phyloP scores from a whole-genome alignment of 2,797 vertebrate genomes.

The Tiaroga cobitis region DNA sequence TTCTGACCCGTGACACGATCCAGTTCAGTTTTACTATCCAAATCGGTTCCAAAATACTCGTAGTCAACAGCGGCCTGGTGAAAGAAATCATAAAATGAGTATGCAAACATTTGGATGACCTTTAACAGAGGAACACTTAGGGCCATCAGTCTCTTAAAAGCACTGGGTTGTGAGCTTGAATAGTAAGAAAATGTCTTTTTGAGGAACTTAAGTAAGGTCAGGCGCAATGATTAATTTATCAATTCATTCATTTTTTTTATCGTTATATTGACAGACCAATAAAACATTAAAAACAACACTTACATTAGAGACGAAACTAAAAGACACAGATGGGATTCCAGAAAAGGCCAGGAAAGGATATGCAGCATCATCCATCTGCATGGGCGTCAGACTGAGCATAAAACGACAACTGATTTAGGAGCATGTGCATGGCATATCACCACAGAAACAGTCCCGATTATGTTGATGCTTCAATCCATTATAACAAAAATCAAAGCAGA shows the following conservation, averaged over 20 bases:
- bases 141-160: not conserved
- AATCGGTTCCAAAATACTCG: constrained; percentile 77
- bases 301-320: constrained; percentile 80
- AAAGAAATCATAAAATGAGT: not conserved
- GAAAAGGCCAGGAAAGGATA: constrained; percentile 89
- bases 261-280: too few species aligned
- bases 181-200: not conserved
- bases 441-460: not conserved
- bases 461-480: not conserved
- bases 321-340: constrained; percentile 92
- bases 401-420: not conserved
- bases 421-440: not conserved
- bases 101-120: not conserved
- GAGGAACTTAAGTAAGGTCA: not conserved
- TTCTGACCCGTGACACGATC: not conserved
- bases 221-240: not conserved
- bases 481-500: not conserved
- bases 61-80: constrained; percentile 67
- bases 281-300: constrained; percentile 48
- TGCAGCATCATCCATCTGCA: constrained; percentile 83
- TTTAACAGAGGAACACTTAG: not conserved
- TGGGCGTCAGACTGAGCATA: constrained; percentile 75
- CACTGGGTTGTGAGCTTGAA: not conserved
- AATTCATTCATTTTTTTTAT: not conserved
- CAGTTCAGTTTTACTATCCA: constrained; percentile 76